Conservation (phyloP, 2,113 vertebrate genomes). For the Corythornis cristatus region DNA sequence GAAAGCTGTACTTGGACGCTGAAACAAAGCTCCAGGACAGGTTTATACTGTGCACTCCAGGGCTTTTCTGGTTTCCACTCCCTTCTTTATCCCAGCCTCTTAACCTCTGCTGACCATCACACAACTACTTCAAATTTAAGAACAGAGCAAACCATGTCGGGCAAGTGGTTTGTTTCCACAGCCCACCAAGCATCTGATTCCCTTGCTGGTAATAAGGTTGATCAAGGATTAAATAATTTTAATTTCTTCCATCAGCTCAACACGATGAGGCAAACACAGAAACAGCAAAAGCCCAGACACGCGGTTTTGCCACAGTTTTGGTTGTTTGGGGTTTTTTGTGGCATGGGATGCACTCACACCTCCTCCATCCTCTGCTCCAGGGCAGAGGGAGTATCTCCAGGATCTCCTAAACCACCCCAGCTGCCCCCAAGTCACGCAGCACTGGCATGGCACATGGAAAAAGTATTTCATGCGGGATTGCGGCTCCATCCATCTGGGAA, state of each 20-base stretch:
- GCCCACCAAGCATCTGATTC: neutral
- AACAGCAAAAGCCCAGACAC: neutral
- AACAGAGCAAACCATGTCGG: neutral
- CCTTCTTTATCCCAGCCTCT: neutral
- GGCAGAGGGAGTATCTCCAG: neutral
- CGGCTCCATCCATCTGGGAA: neutral
- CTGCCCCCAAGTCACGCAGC: neutral
- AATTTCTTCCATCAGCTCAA: neutral
- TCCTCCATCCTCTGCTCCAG: neutral
- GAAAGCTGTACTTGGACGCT: neutral
- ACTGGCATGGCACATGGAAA: neutral
- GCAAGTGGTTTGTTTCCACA: neutral
- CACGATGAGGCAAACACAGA: neutral
- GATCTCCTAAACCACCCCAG: neutral
- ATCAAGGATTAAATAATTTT: neutral
- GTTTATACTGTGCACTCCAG: neutral
- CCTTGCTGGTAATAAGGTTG: neutral
- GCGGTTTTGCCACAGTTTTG: rapidly evolving
- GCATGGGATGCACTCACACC: neutral
- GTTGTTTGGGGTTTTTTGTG: neutral
- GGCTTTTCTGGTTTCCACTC: neutral
- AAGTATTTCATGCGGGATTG: neutral
- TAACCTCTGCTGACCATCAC: neutral
- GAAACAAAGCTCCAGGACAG: neutral
- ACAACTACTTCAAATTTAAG: neutral